Evolutionary conservation across 2,797 vertebrate genomes (phyloP).

Genomic region (Anniella stebbinsi): DNA sequence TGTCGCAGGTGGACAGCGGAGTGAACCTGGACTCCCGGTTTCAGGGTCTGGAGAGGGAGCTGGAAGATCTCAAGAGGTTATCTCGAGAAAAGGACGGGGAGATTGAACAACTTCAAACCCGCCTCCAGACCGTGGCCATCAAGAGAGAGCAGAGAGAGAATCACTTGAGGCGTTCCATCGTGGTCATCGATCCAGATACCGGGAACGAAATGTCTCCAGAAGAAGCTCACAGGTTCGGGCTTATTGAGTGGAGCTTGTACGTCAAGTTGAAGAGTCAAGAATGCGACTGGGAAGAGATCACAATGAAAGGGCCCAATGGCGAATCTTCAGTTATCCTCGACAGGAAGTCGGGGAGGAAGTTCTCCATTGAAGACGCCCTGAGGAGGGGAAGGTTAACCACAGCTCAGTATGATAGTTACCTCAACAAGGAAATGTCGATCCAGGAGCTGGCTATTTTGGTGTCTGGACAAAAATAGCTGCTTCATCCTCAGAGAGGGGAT

Average conservation of each 20-base stretch:
- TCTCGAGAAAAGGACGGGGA: slow-evolving; percentile 91
- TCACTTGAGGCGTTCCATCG: slow-evolving; percentile 93
- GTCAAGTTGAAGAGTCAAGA: slow-evolving; percentile 96
- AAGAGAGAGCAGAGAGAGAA: slow-evolving; percentile 96
- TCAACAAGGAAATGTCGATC: slow-evolving; percentile 95
- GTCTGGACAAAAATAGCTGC: slow-evolving; percentile 84
- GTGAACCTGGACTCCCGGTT: slow-evolving; percentile 89
- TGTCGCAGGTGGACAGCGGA: slow-evolving; percentile 80
- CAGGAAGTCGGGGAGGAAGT: slow-evolving; percentile 94
- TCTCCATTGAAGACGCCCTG: slow-evolving; percentile 94
- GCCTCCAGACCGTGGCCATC: slow-evolving; percentile 85
- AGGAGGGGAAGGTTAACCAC: slow-evolving; percentile 85
- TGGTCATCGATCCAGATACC: slow-evolving; percentile 95
- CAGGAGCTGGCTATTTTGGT: slow-evolving; percentile 95
- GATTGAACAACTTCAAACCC: slow-evolving; percentile 91
- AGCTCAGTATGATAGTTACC: slow-evolving; percentile 89
- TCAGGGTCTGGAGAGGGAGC: slow-evolving; percentile 88
- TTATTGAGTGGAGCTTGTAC: slow-evolving; percentile 98
- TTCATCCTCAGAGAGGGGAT: slow-evolving; percentile 49
- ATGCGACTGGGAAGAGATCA: slow-evolving; percentile 98
- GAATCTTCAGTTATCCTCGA: slow-evolving; percentile 94
- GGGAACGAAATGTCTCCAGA: slow-evolving; percentile 96
- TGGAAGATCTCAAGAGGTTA: slow-evolving; percentile 86
- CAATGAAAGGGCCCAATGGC: slow-evolving; percentile 90
- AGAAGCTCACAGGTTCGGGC: slow-evolving; percentile 91